These are phyloP conservation scores for Tachystola acroxantha DNA, from an alignment of 2,888 invertebrate genomes.

Conservation along the genomic window DNA sequence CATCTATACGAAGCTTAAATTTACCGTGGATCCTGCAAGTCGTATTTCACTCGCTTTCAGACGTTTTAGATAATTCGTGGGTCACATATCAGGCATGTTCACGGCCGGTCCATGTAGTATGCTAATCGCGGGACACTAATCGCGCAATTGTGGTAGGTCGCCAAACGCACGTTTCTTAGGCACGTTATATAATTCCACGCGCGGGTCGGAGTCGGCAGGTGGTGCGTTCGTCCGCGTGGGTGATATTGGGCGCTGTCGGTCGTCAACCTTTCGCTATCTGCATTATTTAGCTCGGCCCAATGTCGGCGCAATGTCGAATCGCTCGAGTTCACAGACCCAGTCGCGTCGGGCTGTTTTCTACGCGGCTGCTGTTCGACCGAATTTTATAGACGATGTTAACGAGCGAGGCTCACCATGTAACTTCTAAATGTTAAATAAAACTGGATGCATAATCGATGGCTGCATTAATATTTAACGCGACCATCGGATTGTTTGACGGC, in stretches of 20 bases:
- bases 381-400: constrained; percentile 36
- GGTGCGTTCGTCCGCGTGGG: constrained; percentile 57
- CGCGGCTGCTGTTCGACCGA: constrained; percentile 51
- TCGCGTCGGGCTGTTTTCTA: constrained; percentile 53
- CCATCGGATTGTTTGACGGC: too few relatives aligned
- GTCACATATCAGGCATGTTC: neutral
- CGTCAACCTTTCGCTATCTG: constrained; percentile 72
- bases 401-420: neutral
- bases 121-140: constrained; percentile 15
- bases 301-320: constrained; percentile 73
- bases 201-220: constrained; percentile 48
- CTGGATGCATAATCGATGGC: neutral
- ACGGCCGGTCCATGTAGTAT: neutral
- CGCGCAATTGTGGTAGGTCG: constrained; percentile 49
- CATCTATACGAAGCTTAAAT: neutral
- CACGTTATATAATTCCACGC: constrained; percentile 46
- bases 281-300: constrained; percentile 72
- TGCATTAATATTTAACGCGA: neutral
- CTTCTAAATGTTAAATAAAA: neutral
- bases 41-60: neutral
- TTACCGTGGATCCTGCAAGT: neutral
- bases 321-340: constrained; percentile 68
- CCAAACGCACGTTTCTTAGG: constrained; percentile 13
- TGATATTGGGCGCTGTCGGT: constrained; percentile 72
- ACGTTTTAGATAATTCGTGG: neutral